These are phyloP conservation scores for Andrena praecox DNA, from an alignment of 2,888 invertebrate species.

Conservation along the genomic window DNA sequence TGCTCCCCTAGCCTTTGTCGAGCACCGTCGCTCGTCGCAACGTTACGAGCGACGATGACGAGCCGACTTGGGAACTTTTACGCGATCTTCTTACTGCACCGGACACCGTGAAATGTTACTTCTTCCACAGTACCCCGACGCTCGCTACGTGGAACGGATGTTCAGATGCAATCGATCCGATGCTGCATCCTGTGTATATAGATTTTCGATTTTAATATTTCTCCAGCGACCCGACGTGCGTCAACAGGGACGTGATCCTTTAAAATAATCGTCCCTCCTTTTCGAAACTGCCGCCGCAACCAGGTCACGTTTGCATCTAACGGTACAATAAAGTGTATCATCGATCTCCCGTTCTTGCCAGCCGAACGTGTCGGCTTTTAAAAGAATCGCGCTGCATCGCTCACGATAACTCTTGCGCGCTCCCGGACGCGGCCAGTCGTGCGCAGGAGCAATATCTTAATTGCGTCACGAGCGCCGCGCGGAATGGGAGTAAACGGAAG, in stretches of 20 bases:
- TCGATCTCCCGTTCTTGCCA: conserved; percentile 21
- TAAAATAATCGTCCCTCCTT: conserved; percentile 34
- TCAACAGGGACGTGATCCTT: conserved; percentile 50
- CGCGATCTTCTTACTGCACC: not conserved
- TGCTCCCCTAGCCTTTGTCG: conserved; percentile 38
- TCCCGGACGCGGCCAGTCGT: not conserved
- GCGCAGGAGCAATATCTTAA: no score
- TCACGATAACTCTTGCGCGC: not conserved
- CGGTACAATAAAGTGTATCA: conserved; percentile 29
- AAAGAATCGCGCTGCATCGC: not conserved
- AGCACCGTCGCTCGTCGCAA: not conserved
- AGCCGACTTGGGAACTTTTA: not conserved
- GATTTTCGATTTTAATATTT: conserved; percentile 41
- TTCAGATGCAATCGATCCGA: no score
- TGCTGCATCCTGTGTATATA: not conserved
- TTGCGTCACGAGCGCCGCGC: no score
- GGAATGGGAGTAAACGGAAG: not conserved
- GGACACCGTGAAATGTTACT: not conserved
- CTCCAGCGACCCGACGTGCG: conserved; percentile 27
- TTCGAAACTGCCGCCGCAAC: conserved; percentile 30
- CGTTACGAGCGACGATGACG: not conserved
- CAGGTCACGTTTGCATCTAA: conserved; percentile 55
- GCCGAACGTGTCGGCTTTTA: not conserved
- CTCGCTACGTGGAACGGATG: no score
- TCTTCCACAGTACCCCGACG: not conserved